phyloP scores from a whole-genome alignment of 2,113 vertebrate species.

The Crotalus helleri region DNA sequence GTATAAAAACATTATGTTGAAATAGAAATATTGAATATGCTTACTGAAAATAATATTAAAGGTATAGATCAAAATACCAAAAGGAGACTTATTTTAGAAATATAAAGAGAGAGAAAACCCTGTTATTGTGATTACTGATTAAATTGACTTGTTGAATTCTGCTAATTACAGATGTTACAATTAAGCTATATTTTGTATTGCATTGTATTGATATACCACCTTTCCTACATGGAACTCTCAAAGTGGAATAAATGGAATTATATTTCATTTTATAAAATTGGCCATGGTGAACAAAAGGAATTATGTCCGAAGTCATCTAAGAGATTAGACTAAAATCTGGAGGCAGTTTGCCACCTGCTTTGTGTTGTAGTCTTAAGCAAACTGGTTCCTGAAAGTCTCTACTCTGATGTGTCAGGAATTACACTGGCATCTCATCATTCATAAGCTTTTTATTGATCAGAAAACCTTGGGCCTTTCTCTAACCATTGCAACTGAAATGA shows the following conservation, averaged over 20 bases:
- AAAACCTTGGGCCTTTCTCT: neutral
- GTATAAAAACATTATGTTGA: neutral
- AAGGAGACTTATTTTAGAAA: neutral
- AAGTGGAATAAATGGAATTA: neutral
- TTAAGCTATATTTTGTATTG: neutral
- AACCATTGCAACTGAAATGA: neutral
- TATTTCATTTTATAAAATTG: neutral
- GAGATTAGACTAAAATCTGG: neutral
- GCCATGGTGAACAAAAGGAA: neutral
- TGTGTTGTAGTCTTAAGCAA: neutral
- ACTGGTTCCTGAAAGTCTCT: neutral
- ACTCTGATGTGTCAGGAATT: neutral
- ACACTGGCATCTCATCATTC: neutral
- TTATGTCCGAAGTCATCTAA: neutral
- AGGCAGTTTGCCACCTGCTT: neutral
- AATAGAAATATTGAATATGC: neutral
- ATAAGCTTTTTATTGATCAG: neutral
- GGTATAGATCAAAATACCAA: neutral
- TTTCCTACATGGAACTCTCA: neutral
- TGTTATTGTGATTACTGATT: neutral
- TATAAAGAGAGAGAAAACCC: neutral
- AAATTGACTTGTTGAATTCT: neutral
- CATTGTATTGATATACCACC: neutral
- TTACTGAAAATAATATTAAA: neutral
- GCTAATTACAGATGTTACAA: neutral